Percentiles rank a stretch among this genome's conserved stretches.
phyloP scores from a whole-genome alignment of 2,888 invertebrate genomes.

The Orchesella flavescens region DNA sequence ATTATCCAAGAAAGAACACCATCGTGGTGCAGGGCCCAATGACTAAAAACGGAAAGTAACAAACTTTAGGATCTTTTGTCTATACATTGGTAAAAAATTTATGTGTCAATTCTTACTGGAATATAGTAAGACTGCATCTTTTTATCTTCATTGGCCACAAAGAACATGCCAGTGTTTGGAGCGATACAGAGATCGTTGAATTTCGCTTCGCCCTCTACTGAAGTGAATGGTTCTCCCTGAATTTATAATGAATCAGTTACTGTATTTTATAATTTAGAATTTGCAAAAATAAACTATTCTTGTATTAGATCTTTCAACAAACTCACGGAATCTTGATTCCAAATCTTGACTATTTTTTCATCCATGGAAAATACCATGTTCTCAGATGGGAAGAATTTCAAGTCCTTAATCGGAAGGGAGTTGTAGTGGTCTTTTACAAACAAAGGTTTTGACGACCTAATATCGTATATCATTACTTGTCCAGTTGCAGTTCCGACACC shows the following conservation, averaged over 20 bases:
- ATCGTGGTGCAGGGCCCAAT: constrained; percentile 92
- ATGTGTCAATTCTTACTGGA: constrained; percentile 77
- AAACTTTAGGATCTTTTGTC: constrained; percentile 1
- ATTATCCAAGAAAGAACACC: constrained; percentile 97
- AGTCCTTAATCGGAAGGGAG: constrained; percentile 89
- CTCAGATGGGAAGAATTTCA: constrained; percentile 85
- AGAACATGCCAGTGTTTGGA: constrained; percentile 90
- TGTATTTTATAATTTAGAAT: constrained; percentile 52
- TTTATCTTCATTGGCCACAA: constrained; percentile 94
- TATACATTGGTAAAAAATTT: constrained; percentile 36
- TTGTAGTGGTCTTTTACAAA: constrained; percentile 96
- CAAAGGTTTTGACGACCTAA: constrained; percentile 91
- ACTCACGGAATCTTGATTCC: constrained; percentile 88
- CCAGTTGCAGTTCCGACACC: constrained; percentile 96
- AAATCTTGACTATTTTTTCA: constrained; percentile 89
- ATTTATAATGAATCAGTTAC: background rate
- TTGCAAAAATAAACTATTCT: no score
- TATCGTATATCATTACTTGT: constrained; percentile 94
- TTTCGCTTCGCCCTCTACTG: constrained; percentile 85
- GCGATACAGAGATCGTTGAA: constrained; percentile 95
- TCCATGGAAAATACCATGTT: constrained; percentile 93
- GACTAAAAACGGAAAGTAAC: constrained; percentile 73
- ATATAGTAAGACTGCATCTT: constrained; percentile 97
- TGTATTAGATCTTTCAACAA: background rate
- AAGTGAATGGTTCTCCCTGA: constrained; percentile 93